Conservation (phyloP, 2,113 vertebrate species). For the Brachypteracias leptosomus region DNA sequence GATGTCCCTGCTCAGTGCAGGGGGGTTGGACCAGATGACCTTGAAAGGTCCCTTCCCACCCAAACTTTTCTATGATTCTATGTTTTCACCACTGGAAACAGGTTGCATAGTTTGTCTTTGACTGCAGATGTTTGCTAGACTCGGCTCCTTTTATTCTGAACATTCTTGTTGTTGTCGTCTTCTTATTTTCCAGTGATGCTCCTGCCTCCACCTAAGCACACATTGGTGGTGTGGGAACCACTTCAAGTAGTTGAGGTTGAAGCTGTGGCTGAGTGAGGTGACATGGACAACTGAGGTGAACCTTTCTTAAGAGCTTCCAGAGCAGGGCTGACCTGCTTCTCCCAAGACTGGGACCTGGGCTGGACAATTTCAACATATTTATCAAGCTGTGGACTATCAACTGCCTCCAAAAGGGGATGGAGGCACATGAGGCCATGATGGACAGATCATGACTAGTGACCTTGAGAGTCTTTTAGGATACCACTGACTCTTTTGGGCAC, state of each 20-base stretch:
- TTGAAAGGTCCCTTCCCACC: background rate
- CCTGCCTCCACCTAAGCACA: background rate
- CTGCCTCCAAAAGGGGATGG: background rate
- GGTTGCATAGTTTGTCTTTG: background rate
- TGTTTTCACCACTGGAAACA: background rate
- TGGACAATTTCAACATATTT: background rate
- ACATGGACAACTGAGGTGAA: background rate
- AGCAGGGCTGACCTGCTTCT: background rate
- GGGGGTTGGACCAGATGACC: background rate
- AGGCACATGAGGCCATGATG: background rate
- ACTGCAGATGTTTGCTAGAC: background rate
- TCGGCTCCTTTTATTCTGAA: background rate
- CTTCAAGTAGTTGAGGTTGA: background rate
- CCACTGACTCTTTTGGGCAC: background rate
- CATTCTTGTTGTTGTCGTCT: background rate
- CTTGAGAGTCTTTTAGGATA: background rate
- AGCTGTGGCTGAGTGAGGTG: background rate
- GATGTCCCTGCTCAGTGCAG: background rate
- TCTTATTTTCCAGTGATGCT: too few species aligned
- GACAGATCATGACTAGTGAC: background rate
- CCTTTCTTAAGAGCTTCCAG: background rate
- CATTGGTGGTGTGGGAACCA: accelerated
- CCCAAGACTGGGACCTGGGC: too few species aligned
- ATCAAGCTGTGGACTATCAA: background rate
- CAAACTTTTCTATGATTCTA: background rate